These are phyloP conservation scores for Grapholita molesta DNA, from an alignment of 1,140 invertebrate species.

Conservation along the genomic window DNA sequence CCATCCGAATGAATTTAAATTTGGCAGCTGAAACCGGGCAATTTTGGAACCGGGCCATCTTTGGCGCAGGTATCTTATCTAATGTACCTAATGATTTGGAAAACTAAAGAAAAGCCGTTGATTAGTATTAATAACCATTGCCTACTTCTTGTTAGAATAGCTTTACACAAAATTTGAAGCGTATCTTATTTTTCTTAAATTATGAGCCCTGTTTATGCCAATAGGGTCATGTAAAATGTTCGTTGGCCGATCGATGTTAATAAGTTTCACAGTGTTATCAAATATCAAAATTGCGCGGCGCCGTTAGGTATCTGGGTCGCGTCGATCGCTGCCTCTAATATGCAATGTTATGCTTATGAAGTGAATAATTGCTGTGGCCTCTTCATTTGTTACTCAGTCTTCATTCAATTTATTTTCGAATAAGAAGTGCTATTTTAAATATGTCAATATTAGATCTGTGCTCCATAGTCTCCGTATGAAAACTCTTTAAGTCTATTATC, in stretches of 20 bases:
- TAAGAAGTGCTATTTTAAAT: background rate
- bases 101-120: too few species aligned
- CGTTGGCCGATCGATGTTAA: conserved; percentile 9
- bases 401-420: background rate
- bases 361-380: conserved; percentile 13
- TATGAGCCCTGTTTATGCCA: background rate
- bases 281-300: conserved; percentile 25
- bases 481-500: too few species aligned
- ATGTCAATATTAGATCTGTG: too few species aligned
- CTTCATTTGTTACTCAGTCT: background rate
- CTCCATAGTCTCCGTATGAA: too few species aligned
- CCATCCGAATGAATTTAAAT: too few species aligned
- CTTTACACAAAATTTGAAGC: background rate
- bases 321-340: conserved; percentile 22
- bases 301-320: conserved; percentile 26
- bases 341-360: conserved; percentile 26
- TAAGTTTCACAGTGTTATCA: conserved; percentile 29
- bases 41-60: too few species aligned
- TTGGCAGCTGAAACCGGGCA: too few species aligned
- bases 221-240: background rate
- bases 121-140: too few species aligned
- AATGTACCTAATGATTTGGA: too few species aligned
- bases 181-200: background rate
- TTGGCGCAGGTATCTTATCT: too few species aligned
- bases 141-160: background rate